These are phyloP conservation scores for Salvelinus fontinalis DNA, from an alignment of 2,113 vertebrate genomes.

Conservation along the genomic window DNA sequence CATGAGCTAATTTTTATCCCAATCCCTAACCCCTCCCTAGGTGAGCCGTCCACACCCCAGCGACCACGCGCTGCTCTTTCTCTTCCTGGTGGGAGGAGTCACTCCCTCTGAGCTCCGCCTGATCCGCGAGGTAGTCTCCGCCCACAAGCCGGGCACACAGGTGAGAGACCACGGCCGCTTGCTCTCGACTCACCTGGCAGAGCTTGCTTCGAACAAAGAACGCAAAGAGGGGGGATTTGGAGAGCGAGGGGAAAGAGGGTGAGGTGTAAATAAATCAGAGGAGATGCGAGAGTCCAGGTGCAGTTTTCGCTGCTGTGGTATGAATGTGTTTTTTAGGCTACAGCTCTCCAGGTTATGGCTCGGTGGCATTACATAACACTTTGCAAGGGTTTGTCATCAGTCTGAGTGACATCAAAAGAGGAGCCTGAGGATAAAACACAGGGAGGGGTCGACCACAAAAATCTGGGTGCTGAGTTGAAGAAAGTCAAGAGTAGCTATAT, in stretches of 20 bases:
- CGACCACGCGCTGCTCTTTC: constrained; percentile 87
- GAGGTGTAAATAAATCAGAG: not conserved
- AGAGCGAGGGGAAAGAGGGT: not conserved
- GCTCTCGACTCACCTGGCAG: not conserved
- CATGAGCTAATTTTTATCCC: not conserved
- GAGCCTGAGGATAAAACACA: too few relatives aligned
- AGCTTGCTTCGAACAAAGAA: not conserved
- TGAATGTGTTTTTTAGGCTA: too few relatives aligned
- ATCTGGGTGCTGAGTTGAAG: too few relatives aligned
- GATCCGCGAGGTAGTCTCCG: constrained; percentile 80
- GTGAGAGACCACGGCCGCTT: constrained; percentile 66
- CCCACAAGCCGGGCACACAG: constrained; percentile 84
- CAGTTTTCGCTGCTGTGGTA: not conserved
- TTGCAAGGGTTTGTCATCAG: too few relatives aligned
- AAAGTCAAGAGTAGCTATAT: too few relatives aligned
- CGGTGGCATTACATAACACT: too few relatives aligned
- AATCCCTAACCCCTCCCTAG: constrained; percentile 60
- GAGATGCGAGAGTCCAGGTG: not conserved
- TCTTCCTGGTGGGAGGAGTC: constrained; percentile 91
- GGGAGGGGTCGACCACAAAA: too few relatives aligned
- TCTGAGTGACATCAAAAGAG: too few relatives aligned
- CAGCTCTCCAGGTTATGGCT: too few relatives aligned
- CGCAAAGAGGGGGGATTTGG: not conserved
- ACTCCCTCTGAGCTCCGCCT: constrained; percentile 90
- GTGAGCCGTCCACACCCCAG: constrained; percentile 93